Base-by-base conservation (phyloP, 2,797 vertebrate species). In the Synaphobranchus kaupii region DNA sequence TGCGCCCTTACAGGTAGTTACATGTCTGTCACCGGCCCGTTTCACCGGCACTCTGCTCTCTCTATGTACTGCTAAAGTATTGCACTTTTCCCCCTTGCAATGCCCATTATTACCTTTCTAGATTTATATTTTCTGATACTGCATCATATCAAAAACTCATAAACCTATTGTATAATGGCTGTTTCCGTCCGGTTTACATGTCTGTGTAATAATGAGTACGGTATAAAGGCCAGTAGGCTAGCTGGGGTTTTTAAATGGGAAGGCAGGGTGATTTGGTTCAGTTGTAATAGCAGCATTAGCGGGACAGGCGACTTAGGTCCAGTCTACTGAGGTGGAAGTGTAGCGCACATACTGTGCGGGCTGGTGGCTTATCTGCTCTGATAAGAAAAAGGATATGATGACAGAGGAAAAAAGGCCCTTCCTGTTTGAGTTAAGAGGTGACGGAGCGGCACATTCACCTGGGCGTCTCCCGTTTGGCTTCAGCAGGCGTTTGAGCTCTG, bases 1-100 rank as follows among this genome's bases (percentile, higher is more conserved):
- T 96, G 95, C 91, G 95, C 95, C 60, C 91, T 95, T 84, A 96
- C 97, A 96, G 97, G 98, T 98, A 85, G 4, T 68, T 17, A 84
- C 83, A 31, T 34, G 28, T 20, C 0, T 17, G 1, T 68, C 66
- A 28, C 28, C 25, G 0, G 7, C 66, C 66, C 7, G 28, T 58
- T 28, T 68, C 66, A 68, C 22, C 63, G 0, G 15, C 56, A 58
- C 17, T 58, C 12, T 12, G 2, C 56, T 0, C 13, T 58, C 13
- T 50, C 3, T 58, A 58, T n/a, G 15, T 12, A 58, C 13, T 58
- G 56, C 13, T 20, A 10, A 13, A 13, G 10, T 58, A 17, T 17
- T n/a, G n/a, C n/a, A n/a, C n/a, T n/a, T n/a, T n/a, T n/a, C n/a
- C n/a, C n/a, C n/a, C n/a, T n/a, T n/a, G n/a, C n/a, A n/a, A n/a